These are phyloP conservation scores for Pitangus sulphuratus DNA, from an alignment of 2,797 vertebrate species.

Conservation along the genomic window DNA sequence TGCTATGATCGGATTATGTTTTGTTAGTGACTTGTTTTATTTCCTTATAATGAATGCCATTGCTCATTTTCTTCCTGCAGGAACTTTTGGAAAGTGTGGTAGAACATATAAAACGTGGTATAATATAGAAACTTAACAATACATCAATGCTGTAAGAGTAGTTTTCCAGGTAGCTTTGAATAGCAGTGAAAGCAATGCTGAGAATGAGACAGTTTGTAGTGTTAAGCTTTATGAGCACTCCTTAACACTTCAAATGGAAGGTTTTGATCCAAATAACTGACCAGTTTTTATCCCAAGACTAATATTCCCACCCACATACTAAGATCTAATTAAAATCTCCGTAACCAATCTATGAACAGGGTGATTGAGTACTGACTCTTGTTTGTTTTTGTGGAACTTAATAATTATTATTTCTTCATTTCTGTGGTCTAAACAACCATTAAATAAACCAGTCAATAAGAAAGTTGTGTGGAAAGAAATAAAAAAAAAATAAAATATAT, in stretches of 20 bases:
- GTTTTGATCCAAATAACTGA: background rate
- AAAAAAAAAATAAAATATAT: background rate
- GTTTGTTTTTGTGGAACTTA: background rate
- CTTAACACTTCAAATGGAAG: background rate
- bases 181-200: background rate
- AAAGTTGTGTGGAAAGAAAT: background rate
- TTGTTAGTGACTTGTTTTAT: constrained; percentile 14
- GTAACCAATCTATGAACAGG: background rate
- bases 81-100: background rate
- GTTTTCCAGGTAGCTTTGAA: background rate
- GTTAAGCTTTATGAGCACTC: background rate
- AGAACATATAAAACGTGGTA: background rate
- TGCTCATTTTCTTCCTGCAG: background rate
- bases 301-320: accelerated
- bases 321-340: background rate
- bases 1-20: constrained; percentile 2
- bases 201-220: background rate
- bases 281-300: background rate
- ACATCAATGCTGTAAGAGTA: background rate
- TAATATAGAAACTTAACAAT: background rate
- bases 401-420: background rate
- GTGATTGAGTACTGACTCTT: background rate
- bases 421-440: background rate
- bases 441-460: background rate
- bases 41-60: background rate